Evolutionary conservation across 2,888 invertebrate genomes (phyloP).

Genomic region (Sesamia inferens): DNA sequence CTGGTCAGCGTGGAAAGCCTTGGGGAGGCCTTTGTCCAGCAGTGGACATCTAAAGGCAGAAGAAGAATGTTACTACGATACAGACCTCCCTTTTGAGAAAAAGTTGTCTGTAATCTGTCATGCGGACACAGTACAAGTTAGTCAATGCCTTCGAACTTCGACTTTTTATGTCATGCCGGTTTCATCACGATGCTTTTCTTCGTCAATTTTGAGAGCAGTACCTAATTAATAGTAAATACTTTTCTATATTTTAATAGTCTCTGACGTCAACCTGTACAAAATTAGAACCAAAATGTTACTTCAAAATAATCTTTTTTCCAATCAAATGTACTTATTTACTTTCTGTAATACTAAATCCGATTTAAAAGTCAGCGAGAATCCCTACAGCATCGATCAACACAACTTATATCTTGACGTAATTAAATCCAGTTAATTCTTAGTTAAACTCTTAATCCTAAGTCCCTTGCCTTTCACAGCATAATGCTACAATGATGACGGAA

Average conservation of each 20-base stretch:
- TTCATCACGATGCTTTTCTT: no score
- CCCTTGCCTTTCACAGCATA: slow-evolving; percentile 71
- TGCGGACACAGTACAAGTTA: no score
- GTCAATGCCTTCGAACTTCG: no score
- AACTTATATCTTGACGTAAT: slow-evolving; percentile 30
- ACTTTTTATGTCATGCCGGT: no score
- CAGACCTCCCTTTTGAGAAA: no score
- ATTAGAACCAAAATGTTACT: background rate
- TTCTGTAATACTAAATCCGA: slow-evolving; percentile 31
- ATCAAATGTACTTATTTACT: slow-evolving; percentile 30
- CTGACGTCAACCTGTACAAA: background rate
- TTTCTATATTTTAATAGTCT: background rate
- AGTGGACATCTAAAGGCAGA: no score
- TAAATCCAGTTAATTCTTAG: slow-evolving; percentile 57
- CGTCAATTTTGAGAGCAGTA: no score
- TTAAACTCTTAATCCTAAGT: slow-evolving; percentile 52
- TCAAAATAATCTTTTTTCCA: slow-evolving; percentile 4
- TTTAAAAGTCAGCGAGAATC: slow-evolving; percentile 51
- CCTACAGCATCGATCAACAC: slow-evolving; percentile 62
- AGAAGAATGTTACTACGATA: no score
- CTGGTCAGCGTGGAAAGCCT: no score
- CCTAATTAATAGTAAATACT: background rate
- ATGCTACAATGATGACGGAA: slow-evolving; percentile 81
- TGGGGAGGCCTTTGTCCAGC: no score
- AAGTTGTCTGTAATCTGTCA: no score